These are phyloP conservation scores for Argopecten irradians DNA, from an alignment of 1,140 invertebrate species.

Conservation along the genomic window DNA sequence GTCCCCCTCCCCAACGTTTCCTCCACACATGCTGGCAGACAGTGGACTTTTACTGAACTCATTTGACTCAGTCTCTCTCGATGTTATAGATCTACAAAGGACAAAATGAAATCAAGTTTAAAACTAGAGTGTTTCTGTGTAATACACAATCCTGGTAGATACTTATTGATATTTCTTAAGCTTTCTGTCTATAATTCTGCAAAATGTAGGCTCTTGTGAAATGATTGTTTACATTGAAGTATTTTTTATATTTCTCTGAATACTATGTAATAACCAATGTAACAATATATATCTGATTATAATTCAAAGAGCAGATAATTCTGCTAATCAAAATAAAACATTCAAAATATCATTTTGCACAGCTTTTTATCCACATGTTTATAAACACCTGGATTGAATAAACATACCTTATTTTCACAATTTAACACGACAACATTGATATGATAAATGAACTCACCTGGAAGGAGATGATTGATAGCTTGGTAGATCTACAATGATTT, in stretches of 20 bases:
- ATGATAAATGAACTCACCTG: slow-evolving; percentile 47
- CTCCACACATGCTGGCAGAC: slow-evolving; percentile 71
- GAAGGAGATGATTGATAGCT: slow-evolving; percentile 66
- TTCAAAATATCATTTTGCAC: not conserved
- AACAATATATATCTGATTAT: no score
- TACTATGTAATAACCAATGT: no score
- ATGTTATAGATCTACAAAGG: slow-evolving; percentile 48
- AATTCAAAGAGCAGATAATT: no score
- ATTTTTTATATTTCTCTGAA: no score
- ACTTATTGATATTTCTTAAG: no score
- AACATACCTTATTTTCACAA: not conserved
- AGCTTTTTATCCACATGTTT: not conserved
- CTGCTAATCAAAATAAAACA: not conserved
- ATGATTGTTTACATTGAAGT: no score
- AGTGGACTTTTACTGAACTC: slow-evolving; percentile 58
- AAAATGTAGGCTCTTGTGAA: no score
- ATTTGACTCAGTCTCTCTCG: slow-evolving; percentile 41
- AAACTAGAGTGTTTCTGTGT: not conserved
- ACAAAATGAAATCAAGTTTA: not conserved
- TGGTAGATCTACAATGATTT: slow-evolving; percentile 70
- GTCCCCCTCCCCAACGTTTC: slow-evolving; percentile 33
- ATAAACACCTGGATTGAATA: not conserved
- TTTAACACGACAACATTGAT: not conserved
- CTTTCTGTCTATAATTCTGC: no score
- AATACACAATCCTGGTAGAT: no score